phyloP scores from a whole-genome alignment of 2,113 vertebrate species.

The Spea bombifrons region DNA sequence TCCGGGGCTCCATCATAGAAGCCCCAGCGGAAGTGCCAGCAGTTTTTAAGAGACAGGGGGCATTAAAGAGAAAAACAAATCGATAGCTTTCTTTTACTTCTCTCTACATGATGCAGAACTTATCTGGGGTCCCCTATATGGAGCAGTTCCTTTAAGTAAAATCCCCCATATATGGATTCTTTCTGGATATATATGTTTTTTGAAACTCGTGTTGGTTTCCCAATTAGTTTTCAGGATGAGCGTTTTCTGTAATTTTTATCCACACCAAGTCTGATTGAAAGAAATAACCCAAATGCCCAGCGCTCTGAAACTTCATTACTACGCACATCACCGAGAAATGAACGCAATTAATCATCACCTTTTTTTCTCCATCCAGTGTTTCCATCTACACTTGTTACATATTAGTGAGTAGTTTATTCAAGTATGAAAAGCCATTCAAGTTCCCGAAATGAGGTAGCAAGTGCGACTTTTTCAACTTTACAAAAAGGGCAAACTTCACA shows the following conservation, averaged over 20 bases:
- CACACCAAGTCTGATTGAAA: constrained; percentile 20
- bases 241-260: constrained; percentile 1
- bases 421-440: background rate
- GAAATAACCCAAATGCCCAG: constrained; percentile 23
- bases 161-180: no score
- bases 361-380: background rate
- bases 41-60: no score
- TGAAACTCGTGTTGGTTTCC: background rate
- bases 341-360: constrained; percentile 34
- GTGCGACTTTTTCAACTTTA: no score
- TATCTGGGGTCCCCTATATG: no score
- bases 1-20: no score
- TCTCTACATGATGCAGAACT: no score
- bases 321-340: constrained; percentile 17
- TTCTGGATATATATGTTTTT: no score
- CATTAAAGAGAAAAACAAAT: no score
- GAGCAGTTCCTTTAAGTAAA: no score
- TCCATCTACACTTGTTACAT: constrained; percentile 14
- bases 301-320: constrained; percentile 37
- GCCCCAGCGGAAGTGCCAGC: no score
- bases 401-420: constrained; percentile 12
- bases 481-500: no score
- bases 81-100: no score
- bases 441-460: background rate
- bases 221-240: constrained; percentile 12